Evolutionary conservation across 2,797 vertebrate species (phyloP), one percentile per base, ranked within the genome.

Genomic region (Otolemur crassicaudatus): DNA sequence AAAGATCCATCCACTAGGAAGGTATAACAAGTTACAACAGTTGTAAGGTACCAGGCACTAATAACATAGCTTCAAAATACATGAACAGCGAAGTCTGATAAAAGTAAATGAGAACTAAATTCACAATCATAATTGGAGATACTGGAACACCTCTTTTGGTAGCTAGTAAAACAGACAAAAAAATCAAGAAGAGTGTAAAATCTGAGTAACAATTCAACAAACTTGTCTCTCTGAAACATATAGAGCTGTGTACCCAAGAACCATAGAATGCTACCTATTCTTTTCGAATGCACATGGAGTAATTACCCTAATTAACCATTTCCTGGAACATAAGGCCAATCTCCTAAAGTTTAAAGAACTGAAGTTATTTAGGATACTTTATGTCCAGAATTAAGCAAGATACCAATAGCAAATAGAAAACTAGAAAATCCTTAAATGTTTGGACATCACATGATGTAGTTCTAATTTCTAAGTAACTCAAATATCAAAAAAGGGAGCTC

Each of bases 51-150:
- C 11, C 61, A 70, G 49, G 34, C n/a, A 65, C 22, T 53, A 67
- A 76, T 40, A 61, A 56, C 5, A 60, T 7, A 70, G 65, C 31
- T 80, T 91, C 29, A 29, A 87, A 81, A 58, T 49, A 65, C 8
- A 56, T 20, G 65, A n/a, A 90, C 87, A 84, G n/a, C 53, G 31
- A 90, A 95, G 72, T 13, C 73, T 87, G 81, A 80, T 12, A 34
- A 80, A 61, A 56, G 0, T 60, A 81, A 88, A 91, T 49, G 34
- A 87, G n/a, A 87, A 53, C 22, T 17, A 67, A 43, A 14, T 80
- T 94, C 20, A 80, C 14, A 25, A 9, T 40, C n/a, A 34, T 7
- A 87, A 49, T 4, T n/a, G 20, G 53, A 94, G 46, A 90, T 82
- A 94, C 90, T 22, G 73, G 80, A 96, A 43, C 34, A 53, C 34